Evolutionary conservation across 2,888 invertebrate genomes (phyloP), one percentile per base, ranked within the genome.

Genomic region (Synergus umbraculus): DNA sequence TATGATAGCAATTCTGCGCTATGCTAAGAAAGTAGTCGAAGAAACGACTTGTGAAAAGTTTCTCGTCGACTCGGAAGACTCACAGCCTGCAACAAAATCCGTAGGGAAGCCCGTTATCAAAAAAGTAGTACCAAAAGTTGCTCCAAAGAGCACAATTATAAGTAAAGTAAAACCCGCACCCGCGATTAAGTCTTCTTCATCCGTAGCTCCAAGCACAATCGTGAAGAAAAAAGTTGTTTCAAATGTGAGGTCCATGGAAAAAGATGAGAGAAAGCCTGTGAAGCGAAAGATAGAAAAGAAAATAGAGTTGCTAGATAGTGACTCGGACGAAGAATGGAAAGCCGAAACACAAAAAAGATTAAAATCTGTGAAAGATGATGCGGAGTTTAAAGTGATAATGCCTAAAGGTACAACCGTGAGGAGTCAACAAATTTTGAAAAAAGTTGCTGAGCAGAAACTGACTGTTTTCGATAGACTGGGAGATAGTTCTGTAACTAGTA

Each of bases 1-100:
- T 86, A 93, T 95, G 86, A 95, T 95, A 82, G 94, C 94, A 13
- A 95, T 95, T 79, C 89, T 95, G 10, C 93, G 94, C 85, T 95
- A 95, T 89, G 94, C 95, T 0, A 95, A 94, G 85, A 92, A 93
- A 83, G 93, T 94, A 10, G 93, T 94, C 44, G 93, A 93, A 81
- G 93, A 94, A 49, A 91, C 90, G 5, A 92, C 91, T 0, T 92
- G 91, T 60, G 90, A 92, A 80, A 89, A 88, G 76, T 92, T 92
- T 80, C 84, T 92, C 0, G 91, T 92, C 0, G 91, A 90, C 43
- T 87, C 91, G 0, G 90, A 90, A 66, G 91, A 91, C 63, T 78
- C 85, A 0, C 54, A 49, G 15, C 84, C 84, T 1, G 41, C 83
- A 0, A 15, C 66, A n/a, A 84, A 84, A 81, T n/a, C 64, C 9